Conservation (phyloP, 1,140 invertebrate species). For the Trypoxylus dichotomus region DNA sequence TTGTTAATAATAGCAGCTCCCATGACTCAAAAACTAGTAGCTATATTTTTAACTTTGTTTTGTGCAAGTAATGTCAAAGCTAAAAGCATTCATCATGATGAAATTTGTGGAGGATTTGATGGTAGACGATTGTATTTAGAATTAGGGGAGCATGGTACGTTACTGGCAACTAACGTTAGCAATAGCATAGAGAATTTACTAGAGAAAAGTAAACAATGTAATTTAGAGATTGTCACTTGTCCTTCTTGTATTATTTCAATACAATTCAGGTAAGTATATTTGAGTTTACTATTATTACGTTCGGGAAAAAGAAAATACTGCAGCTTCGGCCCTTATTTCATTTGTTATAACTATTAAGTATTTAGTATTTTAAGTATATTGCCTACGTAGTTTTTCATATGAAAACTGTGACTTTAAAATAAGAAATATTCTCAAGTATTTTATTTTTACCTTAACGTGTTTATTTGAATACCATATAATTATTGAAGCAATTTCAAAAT, state of each 20-base stretch:
- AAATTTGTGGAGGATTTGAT: slow-evolving; percentile 63
- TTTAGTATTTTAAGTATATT: slow-evolving; percentile 41
- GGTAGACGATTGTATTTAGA: slow-evolving; percentile 64
- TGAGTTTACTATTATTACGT: too few species aligned
- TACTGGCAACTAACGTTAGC: slow-evolving; percentile 52
- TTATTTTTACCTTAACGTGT: too few species aligned
- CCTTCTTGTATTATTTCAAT: slow-evolving; percentile 69
- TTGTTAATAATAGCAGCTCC: not conserved
- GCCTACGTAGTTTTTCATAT: too few species aligned
- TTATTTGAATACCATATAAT: too few species aligned
- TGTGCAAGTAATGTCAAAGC: not conserved
- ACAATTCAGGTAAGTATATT: slow-evolving; percentile 55
- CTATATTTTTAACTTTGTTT: slow-evolving; percentile 51
- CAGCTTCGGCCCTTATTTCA: too few species aligned
- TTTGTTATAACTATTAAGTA: not conserved
- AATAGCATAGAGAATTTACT: slow-evolving; percentile 29
- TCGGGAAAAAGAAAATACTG: too few species aligned
- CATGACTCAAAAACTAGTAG: slow-evolving; percentile 53
- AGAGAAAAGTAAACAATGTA: slow-evolving; percentile 59
- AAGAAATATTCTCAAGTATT: too few species aligned
- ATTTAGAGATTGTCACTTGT: slow-evolving; percentile 69
- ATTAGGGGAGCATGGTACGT: slow-evolving; percentile 61
- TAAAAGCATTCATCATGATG: slow-evolving; percentile 39
- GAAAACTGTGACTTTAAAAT: too few species aligned
- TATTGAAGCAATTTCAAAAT: too few species aligned